These are phyloP conservation scores for Zygogramma bicolorata DNA, from an alignment of 2,888 invertebrate species.

Conservation along the genomic window DNA sequence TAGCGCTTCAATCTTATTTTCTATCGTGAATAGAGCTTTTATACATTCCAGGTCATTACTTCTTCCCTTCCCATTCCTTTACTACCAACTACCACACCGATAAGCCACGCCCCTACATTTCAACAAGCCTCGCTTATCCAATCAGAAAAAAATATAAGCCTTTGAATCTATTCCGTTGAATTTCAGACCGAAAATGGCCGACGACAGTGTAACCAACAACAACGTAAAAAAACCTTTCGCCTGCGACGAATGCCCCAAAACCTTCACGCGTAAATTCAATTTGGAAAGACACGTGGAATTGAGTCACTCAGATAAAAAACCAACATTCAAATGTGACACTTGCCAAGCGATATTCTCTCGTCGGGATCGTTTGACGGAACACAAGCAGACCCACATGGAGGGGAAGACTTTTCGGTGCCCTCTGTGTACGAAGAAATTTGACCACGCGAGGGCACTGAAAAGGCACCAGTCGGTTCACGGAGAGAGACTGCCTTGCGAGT, in stretches of 20 bases:
- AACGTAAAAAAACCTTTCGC: not conserved
- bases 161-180: too few relatives aligned
- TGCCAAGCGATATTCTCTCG: not conserved
- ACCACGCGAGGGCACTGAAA: not conserved
- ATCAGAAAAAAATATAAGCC: too few relatives aligned
- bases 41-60: too few relatives aligned
- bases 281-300: not conserved
- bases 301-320: not conserved
- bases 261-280: not conserved
- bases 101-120: too few relatives aligned
- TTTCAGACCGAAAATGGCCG: too few relatives aligned
- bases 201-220: too few relatives aligned
- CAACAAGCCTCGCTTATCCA: too few relatives aligned
- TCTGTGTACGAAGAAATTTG: not conserved
- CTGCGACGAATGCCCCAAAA: not conserved
- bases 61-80: too few relatives aligned
- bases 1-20: too few relatives aligned
- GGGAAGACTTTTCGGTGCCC: not conserved
- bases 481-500: not conserved
- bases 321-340: not conserved
- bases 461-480: not conserved
- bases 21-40: too few relatives aligned
- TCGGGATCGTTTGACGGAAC: not conserved
- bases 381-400: not conserved
- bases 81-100: too few relatives aligned